Conservation (phyloP, 1,140 invertebrate species). For the Tetramorium simillimum region DNA sequence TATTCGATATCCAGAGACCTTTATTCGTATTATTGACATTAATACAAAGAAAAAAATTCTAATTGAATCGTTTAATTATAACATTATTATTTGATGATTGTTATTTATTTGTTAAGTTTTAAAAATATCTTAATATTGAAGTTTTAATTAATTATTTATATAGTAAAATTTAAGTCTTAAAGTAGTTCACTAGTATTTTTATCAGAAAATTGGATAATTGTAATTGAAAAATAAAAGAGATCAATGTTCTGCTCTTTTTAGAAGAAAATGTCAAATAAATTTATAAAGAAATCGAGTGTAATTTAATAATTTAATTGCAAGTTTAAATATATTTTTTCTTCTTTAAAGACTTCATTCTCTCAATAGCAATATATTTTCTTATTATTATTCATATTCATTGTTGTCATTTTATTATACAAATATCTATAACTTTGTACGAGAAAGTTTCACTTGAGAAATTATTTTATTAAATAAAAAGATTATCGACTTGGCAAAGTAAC, state of each 20-base stretch:
- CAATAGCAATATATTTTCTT: neutral
- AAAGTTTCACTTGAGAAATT: neutral
- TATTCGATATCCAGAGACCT: neutral
- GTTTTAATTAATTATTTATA: neutral
- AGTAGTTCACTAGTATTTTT: neutral
- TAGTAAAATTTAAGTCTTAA: neutral
- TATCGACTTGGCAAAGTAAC: neutral
- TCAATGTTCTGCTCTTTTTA: neutral
- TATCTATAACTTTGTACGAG: neutral
- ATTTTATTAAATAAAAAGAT: neutral
- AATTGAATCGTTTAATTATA: neutral
- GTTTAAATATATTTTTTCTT: neutral
- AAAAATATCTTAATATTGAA: neutral
- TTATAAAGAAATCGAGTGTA: neutral
- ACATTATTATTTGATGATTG: neutral
- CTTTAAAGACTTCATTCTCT: neutral
- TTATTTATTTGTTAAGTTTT: constrained; percentile 2
- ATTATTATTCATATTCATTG: neutral
- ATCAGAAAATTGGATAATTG: neutral
- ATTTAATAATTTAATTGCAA: neutral
- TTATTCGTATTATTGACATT: neutral
- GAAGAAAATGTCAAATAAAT: neutral
- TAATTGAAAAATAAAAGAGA: neutral
- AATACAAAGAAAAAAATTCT: neutral
- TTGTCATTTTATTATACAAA: neutral